Evolutionary conservation across 2,113 vertebrate genomes (phyloP).

Genomic region (Zootoca vivipara): DNA sequence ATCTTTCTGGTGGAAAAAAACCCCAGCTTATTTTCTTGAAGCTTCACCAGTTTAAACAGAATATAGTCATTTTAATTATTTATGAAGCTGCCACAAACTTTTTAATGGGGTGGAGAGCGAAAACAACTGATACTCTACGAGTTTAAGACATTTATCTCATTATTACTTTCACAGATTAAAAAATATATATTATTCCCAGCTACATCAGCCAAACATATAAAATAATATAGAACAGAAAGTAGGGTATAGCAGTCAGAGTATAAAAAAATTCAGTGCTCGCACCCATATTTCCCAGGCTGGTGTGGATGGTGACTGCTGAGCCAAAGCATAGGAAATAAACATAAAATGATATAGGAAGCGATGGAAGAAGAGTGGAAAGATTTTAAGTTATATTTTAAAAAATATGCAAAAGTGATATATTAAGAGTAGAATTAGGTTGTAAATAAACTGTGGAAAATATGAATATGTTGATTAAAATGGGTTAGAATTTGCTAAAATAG

Average conservation of each 20-base stretch:
- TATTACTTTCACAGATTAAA: background rate
- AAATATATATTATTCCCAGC: background rate
- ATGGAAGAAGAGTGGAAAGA: too few relatives aligned
- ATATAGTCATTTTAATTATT: constrained; percentile 13
- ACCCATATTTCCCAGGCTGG: too few relatives aligned
- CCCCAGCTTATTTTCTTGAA: constrained; percentile 27
- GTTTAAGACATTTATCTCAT: constrained; percentile 3
- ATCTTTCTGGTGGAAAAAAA: constrained; percentile 1
- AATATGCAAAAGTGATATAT: too few relatives aligned
- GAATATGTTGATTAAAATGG: too few relatives aligned
- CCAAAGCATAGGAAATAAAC: too few relatives aligned
- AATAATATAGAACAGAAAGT: fast-evolving
- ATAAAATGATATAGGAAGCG: too few relatives aligned
- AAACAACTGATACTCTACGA: constrained; percentile 10
- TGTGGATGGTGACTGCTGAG: too few relatives aligned
- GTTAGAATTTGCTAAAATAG: too few relatives aligned
- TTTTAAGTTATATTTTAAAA: too few relatives aligned
- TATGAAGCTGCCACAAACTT: constrained; percentile 10
- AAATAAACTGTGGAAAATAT: too few relatives aligned
- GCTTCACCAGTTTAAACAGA: background rate
- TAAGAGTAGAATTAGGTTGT: too few relatives aligned
- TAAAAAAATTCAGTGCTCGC: too few relatives aligned
- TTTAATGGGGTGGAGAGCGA: background rate
- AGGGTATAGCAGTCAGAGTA: background rate
- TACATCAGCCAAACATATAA: constrained; percentile 11